Evolutionary conservation across 1,140 invertebrate genomes (phyloP), one percentile per base, ranked within the genome.

Genomic region (Sitobion miscanthi): DNA sequence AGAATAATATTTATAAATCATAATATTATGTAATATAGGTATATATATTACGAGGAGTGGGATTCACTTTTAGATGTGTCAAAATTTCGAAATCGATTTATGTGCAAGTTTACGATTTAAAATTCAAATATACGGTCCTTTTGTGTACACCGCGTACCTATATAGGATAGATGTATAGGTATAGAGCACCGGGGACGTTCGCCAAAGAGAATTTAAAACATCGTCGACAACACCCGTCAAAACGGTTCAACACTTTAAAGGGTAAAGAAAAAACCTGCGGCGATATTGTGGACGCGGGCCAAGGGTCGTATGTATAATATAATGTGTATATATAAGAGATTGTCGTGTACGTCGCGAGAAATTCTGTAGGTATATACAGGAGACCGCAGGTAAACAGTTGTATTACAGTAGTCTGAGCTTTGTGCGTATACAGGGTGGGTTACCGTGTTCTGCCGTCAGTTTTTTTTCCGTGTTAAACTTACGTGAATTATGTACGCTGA

Each of bases 131-230:
- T 21, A 85, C 47, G 17, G n/a, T 49, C 30, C 20, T 49, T 88
- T 49, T 52, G 86, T 49, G 47, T 47, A 23, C 30, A 30, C 21
- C 38, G 38, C 35, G 77, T 47, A 47, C 45, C 45, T 47, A 47
- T 83, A 57, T 57, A 30, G 62, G 25, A 62, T 30, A 25, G 25
- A 62, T 62, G 9, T 62, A 69, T 11, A 52, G 47, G 14, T 17
- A 69, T 69, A n/a, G 62, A 69, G 30, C 11, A 4, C 3, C 14
- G 62, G 25, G 11, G 8, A 85, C 23, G 25, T 45, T 85, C 45
- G 83, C 45, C 23, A 86, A 47, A 47, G 85, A 47, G 85, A 42
- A 86, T 86, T 86, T 86, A 45, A 86, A 86, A 47, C 42, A 86
- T 86, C 45, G 85, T 86, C 14, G 25, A 86, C 45, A 86, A 86